Evolutionary conservation across 1,140 invertebrate genomes (phyloP), one percentile per base, ranked within the genome.

Genomic region (Danaus plexippus): DNA sequence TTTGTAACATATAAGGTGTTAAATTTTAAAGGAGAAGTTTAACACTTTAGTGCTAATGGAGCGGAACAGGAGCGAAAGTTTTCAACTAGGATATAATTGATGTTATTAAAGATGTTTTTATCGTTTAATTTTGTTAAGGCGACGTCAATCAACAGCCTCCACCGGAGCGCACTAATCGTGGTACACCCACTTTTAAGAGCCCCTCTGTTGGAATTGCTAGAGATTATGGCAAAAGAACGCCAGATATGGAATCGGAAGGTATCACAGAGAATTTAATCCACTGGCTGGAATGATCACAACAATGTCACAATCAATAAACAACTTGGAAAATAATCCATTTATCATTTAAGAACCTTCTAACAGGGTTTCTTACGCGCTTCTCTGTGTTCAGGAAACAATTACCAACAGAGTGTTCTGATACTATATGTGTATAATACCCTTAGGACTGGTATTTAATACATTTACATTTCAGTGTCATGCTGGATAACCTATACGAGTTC

Each of bases 201-300:
- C 75, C 77, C 11, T 75, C 78, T 42, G 75, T 86, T 52, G 80
- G 80, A 57, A 75, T 84, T 43, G 83, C 80, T 11, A 71, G 83
- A 59, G 80, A 85, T 76, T 84, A 83, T 44, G 83, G 83, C 50
- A 86, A 86, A 78, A 73, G 83, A 70, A 68, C 75, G 11, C 50
- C 72, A 54, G 76, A 80, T 59, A 63, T 75, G 62, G 77, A 81
- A 43, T 47, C 52, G 10, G 80, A 86, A 86, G 83, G 83, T 86
- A 86, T 59, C 51, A 54, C 46, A 60, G 62, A 53, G 56, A 61
- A 43, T 49, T 58, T 67, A 63, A 64, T 64, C 63, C 67, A 60
- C 53, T 61, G 52, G 64, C 44, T 67, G 64, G 22, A 63, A 60
- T 60, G 55, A 61, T 46, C 51, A 54, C 56, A 57, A 54, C 55